Conservation (phyloP, 35 echinoderm and acorn worm genomes). For the Ophioderma brevispina region DNA sequence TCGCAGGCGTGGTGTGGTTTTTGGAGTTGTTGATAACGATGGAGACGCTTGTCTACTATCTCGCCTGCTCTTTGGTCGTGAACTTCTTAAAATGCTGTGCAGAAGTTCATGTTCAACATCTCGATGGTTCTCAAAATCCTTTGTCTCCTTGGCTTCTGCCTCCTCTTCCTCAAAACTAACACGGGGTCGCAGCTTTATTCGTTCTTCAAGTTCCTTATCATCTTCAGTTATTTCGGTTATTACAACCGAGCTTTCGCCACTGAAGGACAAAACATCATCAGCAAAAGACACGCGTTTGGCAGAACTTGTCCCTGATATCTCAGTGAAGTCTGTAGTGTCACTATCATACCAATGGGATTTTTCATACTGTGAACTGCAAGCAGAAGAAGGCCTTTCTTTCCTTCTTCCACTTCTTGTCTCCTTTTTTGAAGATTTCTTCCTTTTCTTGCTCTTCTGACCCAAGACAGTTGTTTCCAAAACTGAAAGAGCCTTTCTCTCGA, state of each 20-base stretch:
- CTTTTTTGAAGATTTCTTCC: background rate
- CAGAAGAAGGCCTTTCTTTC: background rate
- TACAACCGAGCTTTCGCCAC: background rate
- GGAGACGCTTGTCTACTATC: background rate
- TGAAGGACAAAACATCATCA: background rate
- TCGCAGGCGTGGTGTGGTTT: background rate
- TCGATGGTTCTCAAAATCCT: background rate
- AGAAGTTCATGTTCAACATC: background rate
- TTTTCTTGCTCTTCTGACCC: background rate
- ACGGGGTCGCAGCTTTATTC: background rate
- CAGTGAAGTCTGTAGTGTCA: background rate
- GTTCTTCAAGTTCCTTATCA: background rate
- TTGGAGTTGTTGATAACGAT: background rate
- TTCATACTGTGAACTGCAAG: background rate
- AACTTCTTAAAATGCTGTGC: background rate
- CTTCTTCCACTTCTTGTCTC: background rate
- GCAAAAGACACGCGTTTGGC: background rate
- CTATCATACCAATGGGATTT: background rate
- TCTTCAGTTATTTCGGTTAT: background rate
- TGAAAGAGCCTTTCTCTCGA: background rate
- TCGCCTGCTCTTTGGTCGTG: background rate
- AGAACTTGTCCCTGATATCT: background rate
- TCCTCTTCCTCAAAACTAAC: background rate
- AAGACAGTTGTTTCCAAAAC: background rate
- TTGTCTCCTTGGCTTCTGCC: background rate